Evolutionary conservation across 2,797 vertebrate genomes (phyloP).

Genomic region (Rhincodon typus): DNA sequence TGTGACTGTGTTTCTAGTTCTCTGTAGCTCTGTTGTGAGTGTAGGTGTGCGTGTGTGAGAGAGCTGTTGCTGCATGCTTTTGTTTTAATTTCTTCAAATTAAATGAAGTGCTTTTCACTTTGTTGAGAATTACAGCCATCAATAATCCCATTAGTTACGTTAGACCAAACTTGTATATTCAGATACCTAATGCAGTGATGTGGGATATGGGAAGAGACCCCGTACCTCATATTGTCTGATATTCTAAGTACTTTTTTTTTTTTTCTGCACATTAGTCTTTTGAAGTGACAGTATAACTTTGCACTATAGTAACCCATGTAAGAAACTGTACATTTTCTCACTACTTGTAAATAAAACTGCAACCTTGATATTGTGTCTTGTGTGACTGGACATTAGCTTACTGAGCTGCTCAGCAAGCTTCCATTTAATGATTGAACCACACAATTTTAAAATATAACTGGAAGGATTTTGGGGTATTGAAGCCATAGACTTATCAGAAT

Average conservation of each 20-base stretch:
- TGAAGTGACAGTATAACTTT: conserved; percentile 66
- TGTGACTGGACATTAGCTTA: conserved; percentile 44
- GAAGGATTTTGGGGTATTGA: not conserved
- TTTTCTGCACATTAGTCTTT: conserved; percentile 58
- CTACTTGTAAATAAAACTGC: conserved; percentile 91
- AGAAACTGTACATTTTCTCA: conserved; percentile 96
- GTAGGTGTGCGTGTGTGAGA: conserved; percentile 34
- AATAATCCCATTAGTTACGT: conserved; percentile 24
- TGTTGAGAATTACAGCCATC: conserved; percentile 30
- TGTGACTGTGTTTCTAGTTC: conserved; percentile 45
- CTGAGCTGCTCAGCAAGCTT: conserved; percentile 30
- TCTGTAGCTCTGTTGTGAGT: conserved; percentile 37
- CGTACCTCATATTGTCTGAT: conserved; percentile 54
- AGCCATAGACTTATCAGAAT: not conserved
- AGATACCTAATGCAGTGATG: conserved; percentile 52
- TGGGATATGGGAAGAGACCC: conserved; percentile 48
- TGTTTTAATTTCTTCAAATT: conserved; percentile 42
- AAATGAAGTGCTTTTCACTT: conserved; percentile 44
- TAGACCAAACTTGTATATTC: conserved; percentile 47
- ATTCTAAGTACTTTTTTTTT: conserved; percentile 53
- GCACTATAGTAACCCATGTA: conserved; percentile 93
- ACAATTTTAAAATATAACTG: conserved; percentile 34
- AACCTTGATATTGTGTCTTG: conserved; percentile 48
- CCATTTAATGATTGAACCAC: not conserved
- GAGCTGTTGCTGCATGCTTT: conserved; percentile 54